phyloP scores from a whole-genome alignment of 2,888 invertebrate species.

The Colletes collaris region DNA sequence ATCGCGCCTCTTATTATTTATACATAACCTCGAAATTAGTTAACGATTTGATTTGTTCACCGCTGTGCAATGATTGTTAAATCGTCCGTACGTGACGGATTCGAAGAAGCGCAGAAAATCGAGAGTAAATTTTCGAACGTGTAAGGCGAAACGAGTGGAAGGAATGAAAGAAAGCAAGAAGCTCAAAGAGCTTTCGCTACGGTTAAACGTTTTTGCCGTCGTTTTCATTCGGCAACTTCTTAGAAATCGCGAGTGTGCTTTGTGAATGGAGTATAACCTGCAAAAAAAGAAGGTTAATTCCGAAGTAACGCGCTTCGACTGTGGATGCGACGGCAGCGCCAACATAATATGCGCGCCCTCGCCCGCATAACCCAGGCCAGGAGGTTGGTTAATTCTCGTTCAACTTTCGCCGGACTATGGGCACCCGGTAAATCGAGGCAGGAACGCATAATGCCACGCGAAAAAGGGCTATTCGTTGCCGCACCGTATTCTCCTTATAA shows the following conservation, averaged over 20 bases:
- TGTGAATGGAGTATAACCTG: slow-evolving; percentile 16
- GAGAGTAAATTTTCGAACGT: no score
- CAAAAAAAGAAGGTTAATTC: slow-evolving; percentile 27
- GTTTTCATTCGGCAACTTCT: slow-evolving; percentile 17
- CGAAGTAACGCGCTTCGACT: slow-evolving; percentile 32
- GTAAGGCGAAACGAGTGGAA: no score
- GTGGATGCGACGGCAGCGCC: slow-evolving; percentile 20
- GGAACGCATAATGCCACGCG: slow-evolving; percentile 32
- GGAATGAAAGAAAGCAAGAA: no score
- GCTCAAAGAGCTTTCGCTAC: slow-evolving; percentile 15
- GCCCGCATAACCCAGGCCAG: neutral
- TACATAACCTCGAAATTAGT: no score
- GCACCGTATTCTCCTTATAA: slow-evolving; percentile 44
- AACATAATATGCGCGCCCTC: slow-evolving; percentile 10
- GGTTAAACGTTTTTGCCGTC: slow-evolving; percentile 16
- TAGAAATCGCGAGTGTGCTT: slow-evolving; percentile 28
- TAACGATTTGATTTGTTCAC: neutral
- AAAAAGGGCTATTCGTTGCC: slow-evolving; percentile 34
- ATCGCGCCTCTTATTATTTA: no score
- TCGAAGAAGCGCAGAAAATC: no score
- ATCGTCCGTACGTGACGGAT: no score
- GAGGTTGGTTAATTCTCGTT: slow-evolving; percentile 33
- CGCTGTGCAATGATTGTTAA: no score
- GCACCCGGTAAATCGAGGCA: slow-evolving; percentile 45
- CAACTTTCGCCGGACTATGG: slow-evolving; percentile 38